Percentiles rank a stretch among this genome's conserved stretches.
Conservation (phyloP, 2,797 vertebrate species). For the Scolopax bukidnonensis region DNA sequence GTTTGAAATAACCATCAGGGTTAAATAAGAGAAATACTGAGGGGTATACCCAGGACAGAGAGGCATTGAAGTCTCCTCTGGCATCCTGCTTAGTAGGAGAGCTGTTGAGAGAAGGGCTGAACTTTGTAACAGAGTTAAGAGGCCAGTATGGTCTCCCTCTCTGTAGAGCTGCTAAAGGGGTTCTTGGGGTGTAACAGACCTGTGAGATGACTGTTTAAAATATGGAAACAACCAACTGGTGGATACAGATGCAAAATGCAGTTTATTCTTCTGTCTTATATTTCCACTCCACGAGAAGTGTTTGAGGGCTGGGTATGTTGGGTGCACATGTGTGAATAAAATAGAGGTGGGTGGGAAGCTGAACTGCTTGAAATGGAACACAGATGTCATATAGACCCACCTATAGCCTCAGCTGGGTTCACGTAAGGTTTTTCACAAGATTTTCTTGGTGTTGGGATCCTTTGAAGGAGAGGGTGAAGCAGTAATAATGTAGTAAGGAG, state of each 20-base stretch:
- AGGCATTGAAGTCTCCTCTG: not conserved
- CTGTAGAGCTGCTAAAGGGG: not conserved
- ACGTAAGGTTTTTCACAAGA: not conserved
- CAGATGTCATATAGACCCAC: not conserved
- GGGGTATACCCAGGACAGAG: not conserved
- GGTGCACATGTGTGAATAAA: no score
- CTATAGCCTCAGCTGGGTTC: not conserved
- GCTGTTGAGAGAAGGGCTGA: not conserved
- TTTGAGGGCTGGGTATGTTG: not conserved
- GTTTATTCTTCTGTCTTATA: not conserved
- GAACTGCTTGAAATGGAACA: not conserved
- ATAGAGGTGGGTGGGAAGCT: not conserved
- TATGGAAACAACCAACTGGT: no score
- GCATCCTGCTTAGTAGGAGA: not conserved
- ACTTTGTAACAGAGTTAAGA: not conserved
- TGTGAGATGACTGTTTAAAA: not conserved
- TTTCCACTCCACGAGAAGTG: not conserved
- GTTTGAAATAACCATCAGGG: not conserved
- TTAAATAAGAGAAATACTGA: not conserved
- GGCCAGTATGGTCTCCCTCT: no score
- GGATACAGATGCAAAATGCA: not conserved
- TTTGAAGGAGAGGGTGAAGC: not conserved
- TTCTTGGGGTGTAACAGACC: not conserved
- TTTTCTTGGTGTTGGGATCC: not conserved
- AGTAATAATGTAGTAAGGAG: not conserved